A percentile compares a stretch with the other conserved stretches of the same genome.
These are phyloP conservation scores for Chironomus tentans DNA, from an alignment of 2,888 invertebrate genomes.

Conservation along the genomic window DNA sequence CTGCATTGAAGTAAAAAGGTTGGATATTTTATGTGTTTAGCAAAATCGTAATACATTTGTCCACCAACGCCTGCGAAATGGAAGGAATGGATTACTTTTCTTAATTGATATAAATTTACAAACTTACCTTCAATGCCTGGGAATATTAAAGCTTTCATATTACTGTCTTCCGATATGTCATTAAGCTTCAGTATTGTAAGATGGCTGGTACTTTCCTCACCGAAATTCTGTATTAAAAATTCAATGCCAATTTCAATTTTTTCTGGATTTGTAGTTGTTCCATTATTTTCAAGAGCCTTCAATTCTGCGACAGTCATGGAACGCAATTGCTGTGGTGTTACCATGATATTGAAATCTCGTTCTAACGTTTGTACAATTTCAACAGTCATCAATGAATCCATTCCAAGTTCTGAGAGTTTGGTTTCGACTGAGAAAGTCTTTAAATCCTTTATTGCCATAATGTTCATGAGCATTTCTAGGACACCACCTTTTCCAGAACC, in stretches of 20 bases:
- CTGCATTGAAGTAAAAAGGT: slow-evolving; percentile 36
- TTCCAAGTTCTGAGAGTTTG: slow-evolving; percentile 80
- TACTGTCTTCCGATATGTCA: neutral
- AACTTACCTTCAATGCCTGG: slow-evolving; percentile 58
- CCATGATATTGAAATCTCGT: slow-evolving; percentile 75
- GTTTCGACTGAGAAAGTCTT: slow-evolving; percentile 61
- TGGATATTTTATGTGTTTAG: slow-evolving; percentile 32
- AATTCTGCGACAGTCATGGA: slow-evolving; percentile 56
- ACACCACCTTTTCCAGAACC: slow-evolving; percentile 50
- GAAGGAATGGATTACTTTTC: no score
- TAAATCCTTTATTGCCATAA: slow-evolving; percentile 57
- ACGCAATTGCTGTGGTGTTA: slow-evolving; percentile 79
- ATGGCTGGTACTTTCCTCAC: slow-evolving; percentile 48
- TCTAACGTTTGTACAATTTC: slow-evolving; percentile 91
- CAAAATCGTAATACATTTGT: slow-evolving; percentile 38
- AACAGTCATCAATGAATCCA: slow-evolving; percentile 96
- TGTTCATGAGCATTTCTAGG: slow-evolving; percentile 40
- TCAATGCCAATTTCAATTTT: slow-evolving; percentile 44
- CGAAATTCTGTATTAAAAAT: slow-evolving; percentile 51
- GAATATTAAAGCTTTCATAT: slow-evolving; percentile 44
- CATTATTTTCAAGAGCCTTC: neutral
- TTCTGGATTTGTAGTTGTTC: slow-evolving; percentile 35
- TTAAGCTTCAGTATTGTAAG: slow-evolving; percentile 48
- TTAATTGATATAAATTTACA: no score
- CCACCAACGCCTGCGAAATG: slow-evolving; percentile 39